phyloP scores from a whole-genome alignment of 2,113 vertebrate genomes.

The Alethe diademata region DNA sequence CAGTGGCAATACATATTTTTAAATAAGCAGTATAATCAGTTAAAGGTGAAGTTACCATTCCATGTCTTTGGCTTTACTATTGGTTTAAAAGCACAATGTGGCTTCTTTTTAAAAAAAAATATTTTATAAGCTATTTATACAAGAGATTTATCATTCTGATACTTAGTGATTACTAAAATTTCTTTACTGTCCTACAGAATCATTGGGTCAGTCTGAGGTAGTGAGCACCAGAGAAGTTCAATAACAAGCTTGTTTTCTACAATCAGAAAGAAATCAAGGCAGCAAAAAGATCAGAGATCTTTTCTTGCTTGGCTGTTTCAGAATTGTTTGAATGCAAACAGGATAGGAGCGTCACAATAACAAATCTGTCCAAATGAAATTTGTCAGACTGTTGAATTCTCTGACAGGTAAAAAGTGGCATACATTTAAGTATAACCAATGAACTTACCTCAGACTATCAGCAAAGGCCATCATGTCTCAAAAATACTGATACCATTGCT shows the following conservation, averaged over 20 bases:
- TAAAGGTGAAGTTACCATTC: background rate
- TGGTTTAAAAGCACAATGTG: background rate
- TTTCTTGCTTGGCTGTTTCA: background rate
- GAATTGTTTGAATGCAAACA: background rate
- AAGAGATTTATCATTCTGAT: background rate
- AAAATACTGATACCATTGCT: background rate
- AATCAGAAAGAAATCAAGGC: background rate
- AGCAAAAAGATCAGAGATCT: background rate
- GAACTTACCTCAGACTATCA: background rate
- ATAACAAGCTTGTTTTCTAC: background rate
- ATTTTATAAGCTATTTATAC: background rate
- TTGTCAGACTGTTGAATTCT: background rate
- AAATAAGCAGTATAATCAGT: background rate
- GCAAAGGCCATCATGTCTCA: background rate
- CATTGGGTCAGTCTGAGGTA: background rate
- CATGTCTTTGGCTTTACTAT: background rate
- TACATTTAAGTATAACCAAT: background rate
- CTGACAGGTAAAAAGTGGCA: background rate
- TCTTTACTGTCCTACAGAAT: background rate
- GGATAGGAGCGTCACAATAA: background rate
- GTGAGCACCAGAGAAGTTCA: background rate
- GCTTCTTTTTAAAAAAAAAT: accelerated
- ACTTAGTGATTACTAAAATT: background rate
- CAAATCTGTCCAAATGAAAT: background rate
- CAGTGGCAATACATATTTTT: background rate